Conservation (phyloP, 2,113 vertebrate species). For the Ursus arctos region DNA sequence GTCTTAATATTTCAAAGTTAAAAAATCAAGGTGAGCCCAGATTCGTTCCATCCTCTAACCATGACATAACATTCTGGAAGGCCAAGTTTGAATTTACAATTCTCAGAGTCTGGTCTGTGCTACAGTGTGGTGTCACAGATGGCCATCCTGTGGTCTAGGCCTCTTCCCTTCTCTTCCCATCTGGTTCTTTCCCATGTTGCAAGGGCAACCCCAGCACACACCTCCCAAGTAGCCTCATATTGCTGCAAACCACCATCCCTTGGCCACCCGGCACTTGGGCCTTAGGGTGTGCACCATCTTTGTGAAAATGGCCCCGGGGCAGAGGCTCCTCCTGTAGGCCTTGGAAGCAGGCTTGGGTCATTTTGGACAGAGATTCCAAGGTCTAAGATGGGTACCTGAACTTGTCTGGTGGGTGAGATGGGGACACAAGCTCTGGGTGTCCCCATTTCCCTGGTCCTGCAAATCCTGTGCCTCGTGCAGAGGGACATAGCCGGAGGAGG, state of each 20-base stretch:
- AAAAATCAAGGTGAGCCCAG: neutral
- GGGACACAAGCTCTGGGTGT: neutral
- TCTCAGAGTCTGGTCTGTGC: neutral
- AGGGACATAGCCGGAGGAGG: neutral
- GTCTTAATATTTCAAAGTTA: neutral
- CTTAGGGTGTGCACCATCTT: neutral
- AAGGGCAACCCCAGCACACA: neutral
- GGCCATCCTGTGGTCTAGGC: neutral
- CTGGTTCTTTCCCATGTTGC: neutral
- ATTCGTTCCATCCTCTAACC: neutral
- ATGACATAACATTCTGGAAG: neutral
- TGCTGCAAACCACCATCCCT: neutral
- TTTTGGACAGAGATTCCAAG: neutral
- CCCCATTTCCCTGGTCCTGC: neutral
- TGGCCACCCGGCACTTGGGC: neutral
- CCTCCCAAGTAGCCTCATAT: neutral
- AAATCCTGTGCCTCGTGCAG: neutral
- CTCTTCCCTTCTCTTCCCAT: neutral
- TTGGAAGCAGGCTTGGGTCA: neutral
- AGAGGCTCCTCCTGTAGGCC: neutral
- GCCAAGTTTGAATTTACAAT: constrained; percentile 7
- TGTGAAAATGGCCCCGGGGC: neutral
- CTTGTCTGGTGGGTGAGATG: neutral
- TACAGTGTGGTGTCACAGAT: neutral
- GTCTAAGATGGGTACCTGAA: neutral